Percentiles rank a stretch among this genome's conserved stretches.
Conservation (phyloP, 2,888 invertebrate species). For the Seira sanloemensis region DNA sequence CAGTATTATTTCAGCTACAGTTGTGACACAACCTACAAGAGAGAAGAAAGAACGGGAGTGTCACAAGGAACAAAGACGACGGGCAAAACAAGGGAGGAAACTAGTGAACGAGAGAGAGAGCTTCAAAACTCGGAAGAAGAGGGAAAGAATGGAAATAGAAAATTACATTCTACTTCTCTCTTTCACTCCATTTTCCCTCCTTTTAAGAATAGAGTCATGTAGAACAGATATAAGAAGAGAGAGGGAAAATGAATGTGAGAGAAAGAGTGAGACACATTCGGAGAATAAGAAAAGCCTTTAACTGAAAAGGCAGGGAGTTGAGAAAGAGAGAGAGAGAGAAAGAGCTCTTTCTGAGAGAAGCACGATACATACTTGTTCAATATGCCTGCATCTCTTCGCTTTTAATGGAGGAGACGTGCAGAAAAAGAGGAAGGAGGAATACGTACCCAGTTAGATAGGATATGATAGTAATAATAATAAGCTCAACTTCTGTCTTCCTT, state of each 20-base stretch:
- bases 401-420: slow-evolving; percentile 56
- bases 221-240: background rate
- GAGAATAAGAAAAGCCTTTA: slow-evolving; percentile 41
- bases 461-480: slow-evolving; percentile 4
- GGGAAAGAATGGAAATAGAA: slow-evolving; percentile 52
- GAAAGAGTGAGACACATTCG: slow-evolving; percentile 22
- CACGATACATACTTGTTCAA: slow-evolving; percentile 49
- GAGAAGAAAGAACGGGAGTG: background rate
- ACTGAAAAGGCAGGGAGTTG: slow-evolving; percentile 53
- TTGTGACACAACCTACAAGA: background rate
- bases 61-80: slow-evolving; percentile 3
- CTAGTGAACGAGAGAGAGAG: slow-evolving; percentile 13
- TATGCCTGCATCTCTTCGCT: slow-evolving; percentile 36
- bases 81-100: slow-evolving; percentile 32
- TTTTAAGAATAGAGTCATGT: slow-evolving; percentile 10
- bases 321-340: too few species aligned
- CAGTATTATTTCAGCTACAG: background rate
- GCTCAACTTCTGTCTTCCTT: slow-evolving; percentile 1
- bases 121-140: slow-evolving; percentile 8
- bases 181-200: slow-evolving; percentile 1
- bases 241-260: slow-evolving; percentile 3
- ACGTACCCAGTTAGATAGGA: slow-evolving; percentile 4
- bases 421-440: slow-evolving; percentile 10
- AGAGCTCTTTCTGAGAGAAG: slow-evolving; percentile 54
- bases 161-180: slow-evolving; percentile 32